These are phyloP conservation scores for Rafetus swinhoei DNA, from an alignment of 2,113 vertebrate species.

Conservation along the genomic window DNA sequence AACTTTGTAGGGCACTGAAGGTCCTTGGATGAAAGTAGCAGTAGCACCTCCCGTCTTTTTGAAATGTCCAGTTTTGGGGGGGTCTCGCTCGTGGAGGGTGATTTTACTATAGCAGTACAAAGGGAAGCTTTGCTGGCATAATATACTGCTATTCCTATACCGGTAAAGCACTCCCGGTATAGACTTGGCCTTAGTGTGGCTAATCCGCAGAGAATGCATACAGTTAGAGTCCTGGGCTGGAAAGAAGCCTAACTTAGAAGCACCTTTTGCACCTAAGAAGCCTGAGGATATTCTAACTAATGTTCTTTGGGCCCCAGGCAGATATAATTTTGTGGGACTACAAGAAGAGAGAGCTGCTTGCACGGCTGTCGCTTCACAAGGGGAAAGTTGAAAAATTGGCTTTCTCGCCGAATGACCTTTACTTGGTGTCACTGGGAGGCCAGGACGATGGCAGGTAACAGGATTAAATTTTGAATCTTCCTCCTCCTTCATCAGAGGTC, in stretches of 20 bases:
- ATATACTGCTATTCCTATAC: neutral
- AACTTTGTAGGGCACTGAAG: neutral
- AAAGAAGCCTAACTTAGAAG: neutral
- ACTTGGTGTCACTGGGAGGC: conserved; percentile 90
- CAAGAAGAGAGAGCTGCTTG: conserved; percentile 74
- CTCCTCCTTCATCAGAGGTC: neutral
- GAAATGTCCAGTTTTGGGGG: neutral
- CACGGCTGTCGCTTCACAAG: conserved; percentile 86
- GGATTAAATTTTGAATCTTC: neutral
- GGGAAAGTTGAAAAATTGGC: conserved; percentile 87
- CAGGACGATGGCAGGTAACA: conserved; percentile 90
- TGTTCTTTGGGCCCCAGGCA: conserved; percentile 77
- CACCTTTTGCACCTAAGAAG: neutral
- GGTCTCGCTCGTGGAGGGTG: neutral
- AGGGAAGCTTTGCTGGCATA: neutral
- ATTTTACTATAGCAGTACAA: neutral
- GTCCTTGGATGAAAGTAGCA: neutral
- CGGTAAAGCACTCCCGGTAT: neutral
- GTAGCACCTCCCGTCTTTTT: neutral
- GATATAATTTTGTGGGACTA: conserved; percentile 91
- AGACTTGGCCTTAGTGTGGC: neutral
- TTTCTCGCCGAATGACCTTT: conserved; percentile 89
- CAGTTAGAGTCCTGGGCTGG: neutral
- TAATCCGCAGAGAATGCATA: rapidly evolving
- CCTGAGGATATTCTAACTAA: rapidly evolving